phyloP scores from a whole-genome alignment of 2,888 invertebrate genomes.

The Agrotis ipsilon region DNA sequence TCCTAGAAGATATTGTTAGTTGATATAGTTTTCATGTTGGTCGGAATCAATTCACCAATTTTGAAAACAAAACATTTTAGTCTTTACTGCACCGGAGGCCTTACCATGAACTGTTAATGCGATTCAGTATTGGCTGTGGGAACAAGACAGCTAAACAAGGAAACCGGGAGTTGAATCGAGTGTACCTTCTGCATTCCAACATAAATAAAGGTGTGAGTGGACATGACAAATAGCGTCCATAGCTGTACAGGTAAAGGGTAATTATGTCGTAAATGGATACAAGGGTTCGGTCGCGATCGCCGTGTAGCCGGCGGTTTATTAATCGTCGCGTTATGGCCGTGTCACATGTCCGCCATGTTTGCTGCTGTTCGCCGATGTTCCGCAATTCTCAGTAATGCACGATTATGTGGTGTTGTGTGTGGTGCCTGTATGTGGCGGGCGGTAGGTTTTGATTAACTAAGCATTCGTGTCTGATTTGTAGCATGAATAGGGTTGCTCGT shows the following conservation, averaged over 20 bases:
- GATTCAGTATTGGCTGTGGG: no score
- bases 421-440: constrained; percentile 13
- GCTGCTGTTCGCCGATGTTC: constrained; percentile 22
- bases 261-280: constrained; percentile 69
- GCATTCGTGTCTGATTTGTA: constrained; percentile 15
- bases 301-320: constrained; percentile 53
- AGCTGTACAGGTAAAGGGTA: constrained; percentile 44
- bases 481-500: no score
- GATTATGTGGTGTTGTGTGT: constrained; percentile 41
- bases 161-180: neutral
- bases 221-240: constrained; percentile 56
- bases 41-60: neutral
- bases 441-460: constrained; percentile 29
- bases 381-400: constrained; percentile 35
- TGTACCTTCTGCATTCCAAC: constrained; percentile 43
- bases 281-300: constrained; percentile 51
- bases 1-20: no score
- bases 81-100: neutral
- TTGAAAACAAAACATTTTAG: constrained; percentile 4
- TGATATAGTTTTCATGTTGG: no score
- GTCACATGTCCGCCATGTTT: constrained; percentile 34
- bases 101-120: no score
- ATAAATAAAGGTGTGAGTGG: constrained; percentile 30
- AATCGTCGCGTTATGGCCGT: constrained; percentile 53
- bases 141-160: no score